Evolutionary conservation across 2,113 vertebrate species (phyloP).

Genomic region (Scomber colias): DNA sequence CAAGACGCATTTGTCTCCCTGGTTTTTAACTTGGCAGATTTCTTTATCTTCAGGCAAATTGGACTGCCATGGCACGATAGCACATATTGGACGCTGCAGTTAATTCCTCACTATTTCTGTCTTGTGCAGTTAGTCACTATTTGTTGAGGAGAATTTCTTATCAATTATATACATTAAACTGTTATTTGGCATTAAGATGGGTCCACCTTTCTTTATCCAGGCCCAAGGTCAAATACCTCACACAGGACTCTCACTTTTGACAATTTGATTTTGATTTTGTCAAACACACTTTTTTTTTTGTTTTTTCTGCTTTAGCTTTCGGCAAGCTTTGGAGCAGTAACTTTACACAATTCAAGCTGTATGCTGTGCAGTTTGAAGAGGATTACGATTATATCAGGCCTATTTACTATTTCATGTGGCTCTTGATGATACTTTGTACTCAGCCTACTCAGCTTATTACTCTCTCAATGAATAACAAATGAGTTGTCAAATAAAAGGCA

Average conservation of each 20-base stretch:
- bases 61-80: constrained; percentile 91
- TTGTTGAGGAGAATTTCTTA: constrained; percentile 89
- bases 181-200: neutral
- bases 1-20: constrained; percentile 89
- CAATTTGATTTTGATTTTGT: constrained; percentile 15
- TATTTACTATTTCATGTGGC: constrained; percentile 78
- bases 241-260: constrained; percentile 12
- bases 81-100: constrained; percentile 84
- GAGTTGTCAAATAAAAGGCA: constrained; percentile 75
- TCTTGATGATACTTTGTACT: constrained; percentile 74
- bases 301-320: constrained; percentile 31
- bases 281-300: constrained; percentile 9
- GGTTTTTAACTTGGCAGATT: constrained; percentile 92
- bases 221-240: constrained; percentile 47
- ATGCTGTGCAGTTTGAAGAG: constrained; percentile 72
- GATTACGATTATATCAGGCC: constrained; percentile 76
- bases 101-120: constrained; percentile 93
- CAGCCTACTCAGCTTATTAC: constrained; percentile 74
- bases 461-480: constrained; percentile 79
- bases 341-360: constrained; percentile 59
- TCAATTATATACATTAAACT: constrained; percentile 87
- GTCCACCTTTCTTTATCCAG: constrained; percentile 10
- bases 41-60: constrained; percentile 92
- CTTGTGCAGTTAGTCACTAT: constrained; percentile 93
- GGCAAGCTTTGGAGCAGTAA: constrained; percentile 23